Conservation (phyloP, 2,797 vertebrate species). For the Coilia nasus region DNA sequence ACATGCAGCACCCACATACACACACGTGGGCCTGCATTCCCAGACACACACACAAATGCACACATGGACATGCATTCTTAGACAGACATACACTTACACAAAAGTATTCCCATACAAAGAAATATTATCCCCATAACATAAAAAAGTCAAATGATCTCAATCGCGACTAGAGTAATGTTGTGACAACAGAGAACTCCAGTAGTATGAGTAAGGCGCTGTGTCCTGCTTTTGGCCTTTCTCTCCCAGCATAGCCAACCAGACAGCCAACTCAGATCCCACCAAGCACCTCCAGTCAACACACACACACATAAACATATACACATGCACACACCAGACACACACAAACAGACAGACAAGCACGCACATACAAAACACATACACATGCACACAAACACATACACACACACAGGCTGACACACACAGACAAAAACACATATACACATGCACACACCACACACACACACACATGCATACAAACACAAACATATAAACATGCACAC, state of each 20-base stretch:
- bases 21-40: background rate
- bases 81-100: background rate
- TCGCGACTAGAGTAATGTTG: background rate
- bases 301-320: conserved; percentile 12
- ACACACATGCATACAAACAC: no score
- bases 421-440: background rate
- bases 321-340: conserved; percentile 13
- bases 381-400: background rate
- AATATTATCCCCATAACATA: background rate
- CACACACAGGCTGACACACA: background rate
- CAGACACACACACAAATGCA: background rate
- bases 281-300: no score
- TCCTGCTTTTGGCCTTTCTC: background rate
- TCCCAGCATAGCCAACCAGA: background rate
- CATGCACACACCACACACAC: background rate
- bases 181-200: background rate
- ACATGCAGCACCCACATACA: background rate
- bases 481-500: no score
- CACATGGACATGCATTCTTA: background rate
- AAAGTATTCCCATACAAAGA: background rate
- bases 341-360: no score
- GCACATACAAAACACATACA: conserved; percentile 28
- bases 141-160: background rate
- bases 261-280: background rate
- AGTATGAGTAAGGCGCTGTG: background rate